phyloP scores from a whole-genome alignment of 2,113 vertebrate species.

The Struthidea cinerea region DNA sequence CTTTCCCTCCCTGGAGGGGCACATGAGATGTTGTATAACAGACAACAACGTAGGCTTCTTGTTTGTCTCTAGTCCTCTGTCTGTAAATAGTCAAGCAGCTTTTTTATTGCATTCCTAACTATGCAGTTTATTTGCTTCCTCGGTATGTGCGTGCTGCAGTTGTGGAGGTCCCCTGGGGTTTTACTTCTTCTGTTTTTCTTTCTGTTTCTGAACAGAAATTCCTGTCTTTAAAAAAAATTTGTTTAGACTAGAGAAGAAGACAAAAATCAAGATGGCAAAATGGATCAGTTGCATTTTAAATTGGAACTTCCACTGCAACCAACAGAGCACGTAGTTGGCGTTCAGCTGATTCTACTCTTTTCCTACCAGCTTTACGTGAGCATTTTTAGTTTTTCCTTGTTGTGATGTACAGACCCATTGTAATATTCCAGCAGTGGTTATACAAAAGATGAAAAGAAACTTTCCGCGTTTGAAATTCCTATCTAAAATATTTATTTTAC shows the following conservation, averaged over 20 bases:
- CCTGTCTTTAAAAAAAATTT: background rate
- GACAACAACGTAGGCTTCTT: background rate
- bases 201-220: background rate
- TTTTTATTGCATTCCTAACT: background rate
- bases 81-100: background rate
- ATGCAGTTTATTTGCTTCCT: background rate
- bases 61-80: background rate
- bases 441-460: background rate
- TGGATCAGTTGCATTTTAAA: conserved; percentile 78
- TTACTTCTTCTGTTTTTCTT: background rate
- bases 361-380: conserved; percentile 89
- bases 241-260: conserved; percentile 89
- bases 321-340: conserved; percentile 79
- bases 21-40: background rate
- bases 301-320: conserved; percentile 83
- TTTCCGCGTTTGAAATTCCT: background rate
- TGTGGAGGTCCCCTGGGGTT: background rate
- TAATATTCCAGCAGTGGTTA: background rate
- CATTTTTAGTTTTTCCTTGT: background rate
- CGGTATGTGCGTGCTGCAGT: background rate
- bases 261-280: conserved; percentile 87
- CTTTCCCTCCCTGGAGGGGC: background rate
- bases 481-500: background rate
- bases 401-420: background rate
- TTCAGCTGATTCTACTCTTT: conserved; percentile 92